phyloP scores from a whole-genome alignment of 2,888 invertebrate genomes.

The Graphium colonna region DNA sequence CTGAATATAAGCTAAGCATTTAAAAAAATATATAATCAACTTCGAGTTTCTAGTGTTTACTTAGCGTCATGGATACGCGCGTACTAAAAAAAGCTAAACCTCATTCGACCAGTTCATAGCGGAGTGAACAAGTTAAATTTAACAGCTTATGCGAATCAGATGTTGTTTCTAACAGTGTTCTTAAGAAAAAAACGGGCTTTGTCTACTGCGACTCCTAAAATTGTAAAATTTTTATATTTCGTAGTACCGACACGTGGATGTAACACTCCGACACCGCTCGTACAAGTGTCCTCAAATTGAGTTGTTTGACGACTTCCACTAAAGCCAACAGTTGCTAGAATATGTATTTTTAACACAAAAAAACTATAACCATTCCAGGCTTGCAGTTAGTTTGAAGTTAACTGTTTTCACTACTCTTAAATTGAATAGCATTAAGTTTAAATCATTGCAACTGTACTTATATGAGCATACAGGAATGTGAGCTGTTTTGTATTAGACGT shows the following conservation, averaged over 20 bases:
- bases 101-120: neutral
- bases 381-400: slow-evolving; percentile 1
- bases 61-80: neutral
- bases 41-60: too few species aligned
- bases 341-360: slow-evolving; percentile 10
- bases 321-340: slow-evolving; percentile 18
- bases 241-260: slow-evolving; percentile 5
- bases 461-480: too few species aligned
- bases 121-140: neutral
- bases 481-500: too few species aligned
- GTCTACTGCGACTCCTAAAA: slow-evolving; percentile 16
- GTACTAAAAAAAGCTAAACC: neutral
- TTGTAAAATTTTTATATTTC: slow-evolving; percentile 14
- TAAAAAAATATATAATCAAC: neutral
- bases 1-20: neutral
- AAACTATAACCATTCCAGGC: neutral
- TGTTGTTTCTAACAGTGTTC: slow-evolving; percentile 4
- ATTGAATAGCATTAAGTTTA: neutral
- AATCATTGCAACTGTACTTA: too few species aligned
- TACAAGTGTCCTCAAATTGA: slow-evolving; percentile 18
- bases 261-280: neutral
- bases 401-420: slow-evolving; percentile 11
- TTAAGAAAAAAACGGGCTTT: slow-evolving; percentile 16
- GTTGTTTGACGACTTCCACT: slow-evolving; percentile 24
- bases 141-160: slow-evolving; percentile 6